phyloP scores from a whole-genome alignment of 2,113 vertebrate genomes.

The Phodopus roborovskii region DNA sequence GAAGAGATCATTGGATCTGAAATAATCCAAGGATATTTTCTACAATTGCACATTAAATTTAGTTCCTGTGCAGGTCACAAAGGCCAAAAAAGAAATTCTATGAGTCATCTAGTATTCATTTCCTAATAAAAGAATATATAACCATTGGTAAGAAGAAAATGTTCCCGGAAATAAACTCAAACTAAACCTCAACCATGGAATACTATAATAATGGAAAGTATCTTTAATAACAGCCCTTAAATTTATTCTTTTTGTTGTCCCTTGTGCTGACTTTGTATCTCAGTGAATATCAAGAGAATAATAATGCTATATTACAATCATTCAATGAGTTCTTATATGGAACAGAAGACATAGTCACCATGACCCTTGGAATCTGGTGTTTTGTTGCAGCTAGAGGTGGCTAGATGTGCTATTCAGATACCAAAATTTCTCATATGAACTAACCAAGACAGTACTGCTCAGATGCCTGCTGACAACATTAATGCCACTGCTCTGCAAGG shows the following conservation, averaged over 20 bases:
- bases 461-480: neutral
- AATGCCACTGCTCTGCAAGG: neutral
- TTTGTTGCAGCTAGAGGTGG: neutral
- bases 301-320: neutral
- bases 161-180: constrained; percentile 74
- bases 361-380: neutral
- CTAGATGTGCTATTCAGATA: neutral
- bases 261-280: constrained; percentile 10
- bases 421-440: neutral
- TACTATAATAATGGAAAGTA: constrained; percentile 70
- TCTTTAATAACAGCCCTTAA: constrained; percentile 51
- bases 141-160: constrained; percentile 63
- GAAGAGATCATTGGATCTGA: constrained; percentile 52
- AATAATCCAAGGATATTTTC: constrained; percentile 66
- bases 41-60: constrained; percentile 66
- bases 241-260: constrained; percentile 50
- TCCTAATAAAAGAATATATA: constrained; percentile 72
- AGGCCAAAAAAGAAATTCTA: constrained; percentile 71
- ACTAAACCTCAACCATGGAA: constrained; percentile 39
- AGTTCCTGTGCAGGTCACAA: constrained; percentile 75
- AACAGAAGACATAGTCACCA: neutral
- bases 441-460: too few relatives aligned
- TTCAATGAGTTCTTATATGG: neutral
- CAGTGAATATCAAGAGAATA: constrained; percentile 52
- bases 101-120: constrained; percentile 78